These are phyloP conservation scores for Sesamia inferens DNA, from an alignment of 2,888 invertebrate species.

Conservation along the genomic window DNA sequence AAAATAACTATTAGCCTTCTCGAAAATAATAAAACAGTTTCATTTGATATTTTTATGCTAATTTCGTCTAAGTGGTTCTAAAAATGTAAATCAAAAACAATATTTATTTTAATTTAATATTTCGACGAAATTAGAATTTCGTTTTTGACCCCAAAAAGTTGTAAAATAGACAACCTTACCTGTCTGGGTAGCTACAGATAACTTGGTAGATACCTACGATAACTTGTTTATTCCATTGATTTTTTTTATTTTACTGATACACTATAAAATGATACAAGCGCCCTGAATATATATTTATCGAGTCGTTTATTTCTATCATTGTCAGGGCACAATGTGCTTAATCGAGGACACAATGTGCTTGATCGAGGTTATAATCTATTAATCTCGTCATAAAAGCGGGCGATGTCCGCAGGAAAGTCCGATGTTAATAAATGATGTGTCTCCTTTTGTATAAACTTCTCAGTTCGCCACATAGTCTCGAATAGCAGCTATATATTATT, in stretches of 20 bases:
- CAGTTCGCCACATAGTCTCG: slow-evolving; percentile 60
- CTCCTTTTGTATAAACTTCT: slow-evolving; percentile 65
- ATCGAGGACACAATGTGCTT: slow-evolving; percentile 41
- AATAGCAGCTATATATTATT: slow-evolving; percentile 79
- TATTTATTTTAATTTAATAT: background rate
- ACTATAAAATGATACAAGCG: background rate
- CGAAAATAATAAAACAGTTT: background rate
- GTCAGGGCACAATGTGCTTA: slow-evolving; percentile 58
- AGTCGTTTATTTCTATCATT: slow-evolving; percentile 64
- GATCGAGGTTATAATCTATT: slow-evolving; percentile 76
- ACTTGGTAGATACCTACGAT: no score
- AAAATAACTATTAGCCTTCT: background rate
- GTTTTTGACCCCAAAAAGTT: background rate
- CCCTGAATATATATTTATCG: slow-evolving; percentile 30
- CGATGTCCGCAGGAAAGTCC: slow-evolving; percentile 66
- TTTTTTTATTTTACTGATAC: background rate
- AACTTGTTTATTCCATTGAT: no score
- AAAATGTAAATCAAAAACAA: background rate
- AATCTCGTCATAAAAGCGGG: slow-evolving; percentile 73
- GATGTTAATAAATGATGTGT: slow-evolving; percentile 75
- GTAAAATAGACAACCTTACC: background rate
- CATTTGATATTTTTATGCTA: background rate
- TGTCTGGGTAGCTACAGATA: no score
- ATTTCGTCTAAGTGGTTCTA: no score
- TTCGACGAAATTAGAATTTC: background rate